A percentile compares a stretch with the other conserved stretches of the same genome.
These are phyloP conservation scores for Zaprionus nigranus DNA, from an alignment of 1,140 invertebrate genomes.

Conservation along the genomic window DNA sequence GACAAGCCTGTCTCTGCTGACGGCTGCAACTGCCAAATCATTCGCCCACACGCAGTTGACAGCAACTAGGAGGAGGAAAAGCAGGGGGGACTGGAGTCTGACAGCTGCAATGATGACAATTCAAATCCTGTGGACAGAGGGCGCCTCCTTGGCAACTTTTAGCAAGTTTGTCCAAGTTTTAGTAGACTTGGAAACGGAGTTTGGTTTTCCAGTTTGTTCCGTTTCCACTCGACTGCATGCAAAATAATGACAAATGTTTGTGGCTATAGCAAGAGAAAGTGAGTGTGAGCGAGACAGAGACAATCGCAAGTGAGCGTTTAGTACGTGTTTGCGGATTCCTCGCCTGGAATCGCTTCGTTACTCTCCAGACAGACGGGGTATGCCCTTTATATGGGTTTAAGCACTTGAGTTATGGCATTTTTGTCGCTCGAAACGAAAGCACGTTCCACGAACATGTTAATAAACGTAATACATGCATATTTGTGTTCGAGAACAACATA, in stretches of 20 bases:
- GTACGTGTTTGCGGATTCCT: slow-evolving; percentile 55
- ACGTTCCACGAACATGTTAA: slow-evolving; percentile 1
- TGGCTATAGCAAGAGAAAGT: neutral
- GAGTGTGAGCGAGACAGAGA: slow-evolving; percentile 1
- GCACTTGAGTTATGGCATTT: slow-evolving; percentile 56
- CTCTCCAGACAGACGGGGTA: neutral
- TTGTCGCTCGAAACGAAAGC: slow-evolving; percentile 13
- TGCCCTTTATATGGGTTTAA: slow-evolving; percentile 4
- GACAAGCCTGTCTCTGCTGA: neutral
- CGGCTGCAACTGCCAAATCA: slow-evolving; percentile 31
- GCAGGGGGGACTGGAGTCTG: neutral
- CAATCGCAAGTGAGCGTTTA: slow-evolving; percentile 48
- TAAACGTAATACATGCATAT: slow-evolving; percentile 1
- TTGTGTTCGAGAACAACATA: neutral
- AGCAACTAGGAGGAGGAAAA: neutral
- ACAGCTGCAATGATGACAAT: slow-evolving; percentile 36
- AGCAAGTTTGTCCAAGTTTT: slow-evolving; percentile 23
- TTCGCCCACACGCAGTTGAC: neutral
- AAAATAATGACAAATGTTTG: slow-evolving; percentile 73
- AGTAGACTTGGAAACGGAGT: no score
- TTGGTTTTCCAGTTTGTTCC: slow-evolving; percentile 11
- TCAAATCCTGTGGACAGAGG: slow-evolving; percentile 12
- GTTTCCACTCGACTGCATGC: slow-evolving; percentile 61
- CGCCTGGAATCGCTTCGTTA: slow-evolving; percentile 10
- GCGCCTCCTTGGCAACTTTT: slow-evolving; percentile 14